A percentile compares a stretch with the other conserved stretches of the same genome.
phyloP scores from a whole-genome alignment of 2,888 invertebrate genomes.

The Himalopsyche anomala region DNA sequence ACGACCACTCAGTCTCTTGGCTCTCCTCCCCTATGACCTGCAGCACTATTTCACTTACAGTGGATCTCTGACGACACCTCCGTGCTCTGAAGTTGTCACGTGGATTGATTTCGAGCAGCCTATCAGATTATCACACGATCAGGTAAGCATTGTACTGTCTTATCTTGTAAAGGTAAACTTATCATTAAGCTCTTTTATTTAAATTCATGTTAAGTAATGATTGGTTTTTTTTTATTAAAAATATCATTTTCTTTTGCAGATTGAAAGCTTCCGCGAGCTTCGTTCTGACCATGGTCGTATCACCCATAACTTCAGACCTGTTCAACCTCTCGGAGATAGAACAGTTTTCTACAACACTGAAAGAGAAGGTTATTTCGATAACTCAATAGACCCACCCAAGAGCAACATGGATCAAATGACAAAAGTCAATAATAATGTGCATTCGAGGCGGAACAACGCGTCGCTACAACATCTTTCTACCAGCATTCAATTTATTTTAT shows the following conservation, averaged over 20 bases:
- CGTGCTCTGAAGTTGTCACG: slow-evolving; percentile 88
- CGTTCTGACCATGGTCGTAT: slow-evolving; percentile 81
- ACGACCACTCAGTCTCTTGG: slow-evolving; percentile 75
- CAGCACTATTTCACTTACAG: slow-evolving; percentile 88
- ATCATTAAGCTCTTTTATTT: no score
- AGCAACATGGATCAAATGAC: background rate
- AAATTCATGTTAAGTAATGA: slow-evolving; percentile 49
- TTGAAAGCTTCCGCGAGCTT: slow-evolving; percentile 84
- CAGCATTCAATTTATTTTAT: slow-evolving; percentile 10
- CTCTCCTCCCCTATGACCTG: slow-evolving; percentile 76
- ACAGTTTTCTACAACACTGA: slow-evolving; percentile 79
- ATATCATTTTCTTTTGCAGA: slow-evolving; percentile 73
- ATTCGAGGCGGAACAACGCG: background rate
- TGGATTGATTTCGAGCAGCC: slow-evolving; percentile 91
- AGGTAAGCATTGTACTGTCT: slow-evolving; percentile 73
- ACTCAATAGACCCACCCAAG: slow-evolving; percentile 57
- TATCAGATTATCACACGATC: slow-evolving; percentile 81
- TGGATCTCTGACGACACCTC: slow-evolving; percentile 92
- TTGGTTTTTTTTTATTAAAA: slow-evolving; percentile 55
- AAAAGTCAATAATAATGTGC: background rate
- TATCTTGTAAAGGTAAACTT: background rate
- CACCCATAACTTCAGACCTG: slow-evolving; percentile 88
- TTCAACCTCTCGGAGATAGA: slow-evolving; percentile 86
- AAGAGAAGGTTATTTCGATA: slow-evolving; percentile 70
- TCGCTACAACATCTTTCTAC: background rate